Evolutionary conservation across 2,888 invertebrate species (phyloP), one percentile per base, ranked within the genome.

Genomic region (Plagiodera versicolora): DNA sequence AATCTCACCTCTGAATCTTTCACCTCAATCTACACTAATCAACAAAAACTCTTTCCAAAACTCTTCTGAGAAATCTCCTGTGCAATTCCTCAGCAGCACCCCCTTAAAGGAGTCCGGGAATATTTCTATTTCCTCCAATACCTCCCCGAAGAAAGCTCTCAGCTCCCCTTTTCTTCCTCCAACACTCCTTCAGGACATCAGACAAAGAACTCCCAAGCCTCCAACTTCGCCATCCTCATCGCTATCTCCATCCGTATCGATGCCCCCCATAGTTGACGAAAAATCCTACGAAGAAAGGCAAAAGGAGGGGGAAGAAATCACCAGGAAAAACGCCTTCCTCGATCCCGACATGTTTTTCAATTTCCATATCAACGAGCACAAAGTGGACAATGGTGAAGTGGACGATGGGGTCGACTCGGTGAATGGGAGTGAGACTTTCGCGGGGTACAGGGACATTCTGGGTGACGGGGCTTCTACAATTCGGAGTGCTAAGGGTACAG

Each of bases 401-500:
- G 75, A 82, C 78, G 64, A 69, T 64, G 32, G 11, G 11, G 72
- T 73, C 73, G 80, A 70, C 69, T 75, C 76, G 55, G 74, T 70
- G 50, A 73, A 72, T n/a, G 72, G 70, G 55, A 84, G 85, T 70
- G 85, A 89, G 44, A 87, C 86, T 68, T 93, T 93, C 75, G 92
- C 91, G 9, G 92, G 93, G 9, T 87, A 88, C 69, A 89, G 88
- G 82, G 91, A 92, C 81, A 78, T 84, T 59, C 84, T 87, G 67
- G 85, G 86, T 64, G 85, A 85, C 70, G 83, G 85, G 62, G 86
- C 89, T 44, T 87, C 91, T 56, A 91, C 94, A 57, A 95, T 97
- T 75, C 86, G 91, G 68, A 95, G 96, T 82, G 89, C 92, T 56
- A 93, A 92, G 77, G 96, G 96, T 50, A 95, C 95, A 10, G 92